Base-by-base conservation (phyloP, 1,140 invertebrate species). In the Drosophila pandora region DNA sequence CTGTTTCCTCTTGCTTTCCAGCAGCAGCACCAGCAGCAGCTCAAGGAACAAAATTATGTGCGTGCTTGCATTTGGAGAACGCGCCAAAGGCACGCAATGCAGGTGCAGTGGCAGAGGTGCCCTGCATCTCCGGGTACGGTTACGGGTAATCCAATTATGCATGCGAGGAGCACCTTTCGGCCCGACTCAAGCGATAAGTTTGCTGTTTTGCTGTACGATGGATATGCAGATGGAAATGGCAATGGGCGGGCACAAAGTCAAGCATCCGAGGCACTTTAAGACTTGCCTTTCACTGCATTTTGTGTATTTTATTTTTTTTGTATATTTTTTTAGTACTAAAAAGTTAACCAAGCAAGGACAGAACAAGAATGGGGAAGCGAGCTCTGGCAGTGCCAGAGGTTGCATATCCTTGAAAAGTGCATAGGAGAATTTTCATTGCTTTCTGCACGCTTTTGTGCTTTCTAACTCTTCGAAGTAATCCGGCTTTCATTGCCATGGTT, bases 61-160 rank as follows among this genome's bases (percentile, higher is more conserved):
- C 82, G 83, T 82, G 82, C 79, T 47, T 41, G 43, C 45, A 52
- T 37, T 52, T 34, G 56, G 30, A 52, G 55, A 67, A 72, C 47
- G 48, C 62, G 55, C 47, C 58, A 52, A 13, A 10, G 49, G 71
- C 81, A 76, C 67, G 78, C 81, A 49, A 81, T 55, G 57, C 70
- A 73, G 57, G 57, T 58, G 74, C 17, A 52, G 39, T 8, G n/a
- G 25, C 47, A 45, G 34, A 45, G 34, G 21, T 49, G 52, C 52
- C 64, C 61, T 37, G 37, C 56, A 72, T 76, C 58, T 59, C 73
- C 53, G 63, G 70, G 61, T 62, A 39, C 67, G 63, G 70, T 58
- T 62, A 39, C 67, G 63, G 54, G 79, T 84, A 84, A 84, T 81
- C 81, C 82, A 77, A 75, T 84, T 75, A 78, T 81, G 82, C 81